Base-by-base conservation (phyloP, 2,888 invertebrate species). In the Cremastinae sp. region DNA sequence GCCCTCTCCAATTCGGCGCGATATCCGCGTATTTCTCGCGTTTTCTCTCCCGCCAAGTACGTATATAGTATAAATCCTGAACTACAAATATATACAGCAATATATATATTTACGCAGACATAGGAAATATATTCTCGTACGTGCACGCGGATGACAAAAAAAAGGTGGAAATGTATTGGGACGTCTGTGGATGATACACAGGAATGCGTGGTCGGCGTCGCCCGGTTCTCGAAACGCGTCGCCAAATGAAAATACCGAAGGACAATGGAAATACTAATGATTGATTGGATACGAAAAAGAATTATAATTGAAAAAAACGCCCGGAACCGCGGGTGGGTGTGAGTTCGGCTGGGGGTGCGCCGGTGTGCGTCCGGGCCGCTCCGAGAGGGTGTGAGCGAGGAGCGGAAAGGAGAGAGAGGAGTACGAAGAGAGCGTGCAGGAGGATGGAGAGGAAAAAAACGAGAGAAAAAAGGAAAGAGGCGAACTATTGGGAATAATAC, bases 181-280 rank as follows among this genome's bases (percentile, higher is more conserved):
- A 22, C 14, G 22, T 47, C 53, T 28, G 16, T 16, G 54, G 28
- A 28, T 28, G 28, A 28, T 28, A 28, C 28, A 28, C 2, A 28
- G 28, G 28, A 28, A 28, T 56, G 41, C 43, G 56, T 70, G 70
- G 41, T 69, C 53, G 54, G 75, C 70, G 64, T 68, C 74, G 75
- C 64, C 59, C 56, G 58, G 79, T 80, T 79, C 82, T 82, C 82
- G 81, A 78, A 85, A 83, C 84, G 85, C 84, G 85, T 86, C 85
- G 87, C 87, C 88, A 88, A 89, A 89, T 89, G 89, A 89, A 89
- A 89, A 89, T 89, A 88, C 88, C 88, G 88, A 88, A 89, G 88
- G 88, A 89, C 89, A 89, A 89, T 89, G 89, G 89, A 88, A 89
- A 89, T 89, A 89, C 88, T 89, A 89, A 89, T 89, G 89, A 89